Percentiles rank a stretch among this genome's conserved stretches.
Evolutionary conservation across 1,140 invertebrate genomes (phyloP).

Genomic region (Ceratitis capitata): DNA sequence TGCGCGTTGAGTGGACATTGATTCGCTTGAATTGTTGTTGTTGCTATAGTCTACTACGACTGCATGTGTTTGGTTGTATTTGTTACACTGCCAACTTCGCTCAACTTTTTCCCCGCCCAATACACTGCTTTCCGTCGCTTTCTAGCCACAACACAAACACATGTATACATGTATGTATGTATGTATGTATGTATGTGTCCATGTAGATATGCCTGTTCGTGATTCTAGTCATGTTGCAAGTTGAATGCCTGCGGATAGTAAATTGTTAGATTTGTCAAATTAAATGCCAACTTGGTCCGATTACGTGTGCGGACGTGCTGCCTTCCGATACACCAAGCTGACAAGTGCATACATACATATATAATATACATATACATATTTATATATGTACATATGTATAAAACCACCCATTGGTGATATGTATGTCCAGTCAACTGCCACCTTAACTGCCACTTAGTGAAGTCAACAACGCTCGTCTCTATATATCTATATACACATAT

Average conservation of each 20-base stretch:
- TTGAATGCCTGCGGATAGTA: conserved; percentile 32
- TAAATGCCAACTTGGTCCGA: conserved; percentile 34
- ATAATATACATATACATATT: too few relatives aligned
- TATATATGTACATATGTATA: too few relatives aligned
- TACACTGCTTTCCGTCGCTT: background rate
- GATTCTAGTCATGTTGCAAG: background rate
- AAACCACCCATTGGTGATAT: background rate
- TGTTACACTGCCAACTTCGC: background rate
- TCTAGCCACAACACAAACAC: background rate
- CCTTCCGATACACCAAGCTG: background rate
- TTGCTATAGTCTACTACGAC: background rate
- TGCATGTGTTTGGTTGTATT: background rate
- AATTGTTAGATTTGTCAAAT: conserved; percentile 41
- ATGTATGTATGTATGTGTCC: too few relatives aligned
- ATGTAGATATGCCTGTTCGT: background rate
- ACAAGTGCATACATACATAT: background rate
- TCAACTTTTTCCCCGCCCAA: background rate
- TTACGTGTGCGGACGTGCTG: conserved; percentile 29
- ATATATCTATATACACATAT: too few relatives aligned
- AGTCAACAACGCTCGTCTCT: background rate
- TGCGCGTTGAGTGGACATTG: conserved; percentile 19
- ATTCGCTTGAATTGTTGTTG: background rate
- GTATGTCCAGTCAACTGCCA: background rate
- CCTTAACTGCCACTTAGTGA: conserved; percentile 11
- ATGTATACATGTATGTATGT: too few relatives aligned